These are phyloP conservation scores for Dendrolimus pini DNA, from an alignment of 2,888 invertebrate genomes.

Conservation along the genomic window DNA sequence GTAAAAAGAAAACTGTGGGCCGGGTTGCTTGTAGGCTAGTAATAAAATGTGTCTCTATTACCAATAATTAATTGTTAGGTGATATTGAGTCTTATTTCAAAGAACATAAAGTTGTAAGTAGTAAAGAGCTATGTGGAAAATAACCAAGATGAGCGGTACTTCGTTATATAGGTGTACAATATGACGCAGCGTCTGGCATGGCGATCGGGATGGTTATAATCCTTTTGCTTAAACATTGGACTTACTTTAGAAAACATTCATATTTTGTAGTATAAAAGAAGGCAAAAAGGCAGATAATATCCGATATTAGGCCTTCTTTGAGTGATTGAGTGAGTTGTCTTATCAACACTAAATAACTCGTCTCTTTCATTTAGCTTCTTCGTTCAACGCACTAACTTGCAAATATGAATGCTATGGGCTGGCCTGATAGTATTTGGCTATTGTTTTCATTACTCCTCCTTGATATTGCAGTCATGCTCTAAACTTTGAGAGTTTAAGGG, in stretches of 20 bases:
- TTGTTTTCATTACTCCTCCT: too few relatives aligned
- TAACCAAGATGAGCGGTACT: constrained; percentile 28
- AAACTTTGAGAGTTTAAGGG: too few relatives aligned
- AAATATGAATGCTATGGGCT: too few relatives aligned
- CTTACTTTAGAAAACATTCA: constrained; percentile 6
- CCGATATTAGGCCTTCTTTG: too few relatives aligned
- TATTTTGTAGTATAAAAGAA: background rate
- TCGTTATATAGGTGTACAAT: constrained; percentile 23
- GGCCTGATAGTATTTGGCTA: too few relatives aligned
- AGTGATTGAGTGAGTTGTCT: too few relatives aligned
- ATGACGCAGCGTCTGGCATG: constrained; percentile 52
- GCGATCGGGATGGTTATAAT: constrained; percentile 28
- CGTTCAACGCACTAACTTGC: too few relatives aligned
- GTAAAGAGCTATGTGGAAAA: constrained; percentile 42
- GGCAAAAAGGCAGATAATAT: too few relatives aligned
- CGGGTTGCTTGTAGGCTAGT: background rate
- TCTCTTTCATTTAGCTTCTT: too few relatives aligned
- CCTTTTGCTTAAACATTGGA: constrained; percentile 12
- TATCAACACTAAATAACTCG: too few relatives aligned
- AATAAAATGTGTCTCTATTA: constrained; percentile 6
- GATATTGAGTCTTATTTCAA: constrained; percentile 7
- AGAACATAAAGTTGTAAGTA: constrained; percentile 14
- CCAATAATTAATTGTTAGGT: background rate
- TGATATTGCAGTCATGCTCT: too few relatives aligned
- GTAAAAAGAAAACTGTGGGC: background rate